These are phyloP conservation scores for Sebastes minor DNA, from an alignment of 2,797 vertebrate species.

Conservation along the genomic window DNA sequence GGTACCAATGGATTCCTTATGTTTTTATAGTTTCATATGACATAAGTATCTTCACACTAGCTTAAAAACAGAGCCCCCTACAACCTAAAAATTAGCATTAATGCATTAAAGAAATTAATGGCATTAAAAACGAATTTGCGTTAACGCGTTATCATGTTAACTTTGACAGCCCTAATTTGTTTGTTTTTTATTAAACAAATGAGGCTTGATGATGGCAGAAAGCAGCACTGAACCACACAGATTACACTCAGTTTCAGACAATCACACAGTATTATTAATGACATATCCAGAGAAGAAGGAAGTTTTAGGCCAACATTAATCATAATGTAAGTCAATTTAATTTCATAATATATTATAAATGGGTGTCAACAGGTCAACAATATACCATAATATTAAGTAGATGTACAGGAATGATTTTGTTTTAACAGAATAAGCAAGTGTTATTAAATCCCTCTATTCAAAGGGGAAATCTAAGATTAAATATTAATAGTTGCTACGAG, in stretches of 20 bases:
- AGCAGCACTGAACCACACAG: background rate
- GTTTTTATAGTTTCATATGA: too few relatives aligned
- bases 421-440: background rate
- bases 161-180: background rate
- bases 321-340: background rate
- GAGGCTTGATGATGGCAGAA: background rate
- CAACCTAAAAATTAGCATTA: too few relatives aligned
- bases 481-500: background rate
- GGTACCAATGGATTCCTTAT: too few relatives aligned
- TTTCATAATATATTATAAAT: background rate
- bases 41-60: too few relatives aligned
- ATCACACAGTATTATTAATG: background rate
- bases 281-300: background rate
- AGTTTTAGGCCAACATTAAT: background rate
- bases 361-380: background rate
- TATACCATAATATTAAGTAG: background rate
- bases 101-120: too few relatives aligned
- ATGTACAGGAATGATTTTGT: background rate
- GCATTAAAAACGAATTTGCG: too few relatives aligned
- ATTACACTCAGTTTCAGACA: background rate
- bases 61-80: too few relatives aligned
- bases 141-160: too few relatives aligned
- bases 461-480: background rate
- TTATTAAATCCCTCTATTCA: background rate
- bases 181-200: background rate